A percentile compares a stretch with the other conserved stretches of the same genome.
phyloP scores from a whole-genome alignment of 2,888 invertebrate genomes.

The Tetragonula carbonaria region DNA sequence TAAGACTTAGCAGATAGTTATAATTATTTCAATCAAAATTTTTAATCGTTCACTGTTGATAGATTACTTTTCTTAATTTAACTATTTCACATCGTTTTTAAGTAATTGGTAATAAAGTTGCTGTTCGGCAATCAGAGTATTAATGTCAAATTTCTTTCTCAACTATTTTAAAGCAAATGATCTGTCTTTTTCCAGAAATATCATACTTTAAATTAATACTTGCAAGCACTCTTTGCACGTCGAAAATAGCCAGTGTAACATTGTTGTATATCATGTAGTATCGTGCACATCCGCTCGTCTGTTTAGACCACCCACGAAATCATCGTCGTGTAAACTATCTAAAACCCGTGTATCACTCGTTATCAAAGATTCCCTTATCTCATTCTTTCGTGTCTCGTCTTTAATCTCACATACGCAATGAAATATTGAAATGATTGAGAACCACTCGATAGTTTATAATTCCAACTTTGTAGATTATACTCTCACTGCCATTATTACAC shows the following conservation, averaged over 20 bases:
- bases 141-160: background rate
- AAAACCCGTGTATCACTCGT: constrained; percentile 4
- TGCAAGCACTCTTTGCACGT: constrained; percentile 20
- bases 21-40: no score
- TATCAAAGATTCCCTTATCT: background rate
- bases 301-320: constrained; percentile 80
- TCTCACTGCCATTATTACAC: no score
- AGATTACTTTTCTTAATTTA: no score
- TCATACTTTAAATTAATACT: background rate
- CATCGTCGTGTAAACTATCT: constrained; percentile 51
- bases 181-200: background rate
- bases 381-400: no score
- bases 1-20: no score
- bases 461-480: no score
- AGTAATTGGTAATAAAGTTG: no score
- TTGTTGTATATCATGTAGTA: background rate
- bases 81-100: no score
- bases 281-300: constrained; percentile 78
- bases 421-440: no score
- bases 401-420: no score
- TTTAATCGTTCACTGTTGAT: no score
- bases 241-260: constrained; percentile 70
- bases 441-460: no score
- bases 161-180: background rate
- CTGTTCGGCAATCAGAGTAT: background rate